Conservation (phyloP, 2,888 invertebrate species). For the Ornithoptera alexandrae region DNA sequence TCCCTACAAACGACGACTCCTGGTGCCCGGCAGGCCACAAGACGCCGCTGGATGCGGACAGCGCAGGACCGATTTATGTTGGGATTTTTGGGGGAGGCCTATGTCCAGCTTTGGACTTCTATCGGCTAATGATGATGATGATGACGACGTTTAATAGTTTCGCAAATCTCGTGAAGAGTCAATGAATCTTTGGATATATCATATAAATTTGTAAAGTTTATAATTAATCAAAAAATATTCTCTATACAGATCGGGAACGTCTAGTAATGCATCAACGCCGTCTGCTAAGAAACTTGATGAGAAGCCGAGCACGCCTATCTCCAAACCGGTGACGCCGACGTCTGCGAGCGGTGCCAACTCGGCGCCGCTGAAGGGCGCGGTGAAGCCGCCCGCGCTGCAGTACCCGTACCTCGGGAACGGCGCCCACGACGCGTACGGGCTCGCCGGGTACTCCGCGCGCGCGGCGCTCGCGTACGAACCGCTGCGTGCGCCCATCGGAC, state of each 20-base stretch:
- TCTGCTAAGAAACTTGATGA: constrained; percentile 93
- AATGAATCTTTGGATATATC: too few relatives aligned
- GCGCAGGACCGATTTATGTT: too few relatives aligned
- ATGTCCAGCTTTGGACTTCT: too few relatives aligned
- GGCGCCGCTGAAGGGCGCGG: constrained; percentile 77
- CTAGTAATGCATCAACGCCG: constrained; percentile 94
- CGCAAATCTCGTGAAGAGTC: too few relatives aligned
- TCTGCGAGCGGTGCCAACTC: constrained; percentile 81
- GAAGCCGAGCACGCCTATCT: constrained; percentile 94
- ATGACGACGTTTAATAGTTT: too few relatives aligned
- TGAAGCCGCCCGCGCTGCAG: constrained; percentile 81
- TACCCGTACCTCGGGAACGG: constrained; percentile 82
- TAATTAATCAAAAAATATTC: not conserved
- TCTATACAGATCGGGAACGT: constrained; percentile 86
- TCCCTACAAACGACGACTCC: too few relatives aligned
- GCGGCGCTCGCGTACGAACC: constrained; percentile 76
- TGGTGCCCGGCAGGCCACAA: too few relatives aligned
- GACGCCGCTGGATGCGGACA: too few relatives aligned
- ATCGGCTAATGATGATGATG: too few relatives aligned
- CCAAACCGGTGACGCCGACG: constrained; percentile 94
- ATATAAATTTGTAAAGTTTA: too few relatives aligned
- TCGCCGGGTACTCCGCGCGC: constrained; percentile 75
- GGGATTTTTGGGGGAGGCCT: too few relatives aligned
- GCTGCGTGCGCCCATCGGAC: constrained; percentile 73
- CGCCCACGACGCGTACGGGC: constrained; percentile 73